Evolutionary conservation across 2,797 vertebrate genomes (phyloP), one percentile per base, ranked within the genome.

Genomic region (Danionella dracula): DNA sequence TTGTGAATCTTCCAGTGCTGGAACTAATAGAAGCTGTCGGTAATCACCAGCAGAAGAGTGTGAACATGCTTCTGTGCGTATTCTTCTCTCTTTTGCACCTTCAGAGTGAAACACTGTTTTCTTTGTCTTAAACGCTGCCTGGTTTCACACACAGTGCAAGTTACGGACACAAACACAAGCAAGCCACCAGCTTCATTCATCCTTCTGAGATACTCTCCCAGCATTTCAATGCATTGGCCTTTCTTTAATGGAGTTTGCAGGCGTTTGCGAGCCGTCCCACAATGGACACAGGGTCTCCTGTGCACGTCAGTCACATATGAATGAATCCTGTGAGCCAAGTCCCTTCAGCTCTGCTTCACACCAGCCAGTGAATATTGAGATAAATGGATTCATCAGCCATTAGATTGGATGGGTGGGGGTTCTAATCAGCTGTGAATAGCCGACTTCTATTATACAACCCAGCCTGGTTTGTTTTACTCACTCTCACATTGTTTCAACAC

Each of bases 241-340:
- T 72, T 79, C 58, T 83, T 71, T 82, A 73, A 83, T 74, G 73
- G 80, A 81, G 76, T 82, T 72, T 68, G 71, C 76, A 68, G 79
- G 76, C 79, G 5, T 54, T 70, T 49, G 65, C 75, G 76, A 71
- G 72, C 81, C 70, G 55, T 66, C 70, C 38, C 78, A 72, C 79
- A 79, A 73, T 78, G 72, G 69, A 74, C 79, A 78, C 71, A 73
- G 79, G 73, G 77, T 68, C 69, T 55, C 73, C 73, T 73, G 77
- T 27, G 64, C 70, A 78, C 81, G 81, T 83, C 82, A 86, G 72
- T 84, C 82, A 81, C 77, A 71, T 80, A 74, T 71, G 75, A 74
- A 78, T 76, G 74, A 70, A 21, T 10, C 57, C 68, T 73, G 60
- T 70, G 75, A 81, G 80, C 66, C 68, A 55, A 54, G 66, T 60